Base-by-base conservation (phyloP, 2,113 vertebrate species). In the Columba livia region DNA sequence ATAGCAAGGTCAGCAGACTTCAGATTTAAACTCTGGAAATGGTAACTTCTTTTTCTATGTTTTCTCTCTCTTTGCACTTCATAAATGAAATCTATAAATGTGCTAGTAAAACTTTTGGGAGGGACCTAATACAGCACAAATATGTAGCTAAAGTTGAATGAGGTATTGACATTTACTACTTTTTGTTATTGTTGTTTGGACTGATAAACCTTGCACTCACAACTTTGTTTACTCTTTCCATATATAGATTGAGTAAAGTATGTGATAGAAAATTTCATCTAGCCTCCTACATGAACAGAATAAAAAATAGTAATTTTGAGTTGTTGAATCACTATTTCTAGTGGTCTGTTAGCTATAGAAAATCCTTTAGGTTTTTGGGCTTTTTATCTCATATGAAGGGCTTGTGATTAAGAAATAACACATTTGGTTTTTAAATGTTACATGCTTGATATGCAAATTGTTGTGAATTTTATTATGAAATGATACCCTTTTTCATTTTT, bases 41-140 rank as follows among this genome's bases (percentile, higher is more conserved):
- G 0, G 14, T 15, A 48, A 31, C 13, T 67, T 40, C 0, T 69
- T 86, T 66, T 67, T 8, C 11, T 5, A 0, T 36, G 4, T 79
- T 88, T 93, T 83, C 26, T 85, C 31, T 47, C 5, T 79, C 78
- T 42, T 60, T 57, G 44, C 50, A 34, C 1, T 9, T 78, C 23
- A 57, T 80, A 62, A 51, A 80, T 32, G 51, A 71, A 75, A 72
- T 53, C 7, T n/a, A 72, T 15, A 61, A 75, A 74, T 0, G 0
- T 29, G 6, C 38, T 85, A 34, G 10, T 79, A 88, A 85, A 86
- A 34, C 3, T 58, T 91, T n/a, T 72, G 21, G 5, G 15, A 79
- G 10, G 6, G 9, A 71, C 32, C 15, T 71, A 34, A n/a, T 56
- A 21, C 3, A 47, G n/a, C 48, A 88, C 5, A 91, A 66, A 72